These are phyloP conservation scores for Sebastes vulpes DNA, from an alignment of 2,797 vertebrate genomes.

Conservation along the genomic window DNA sequence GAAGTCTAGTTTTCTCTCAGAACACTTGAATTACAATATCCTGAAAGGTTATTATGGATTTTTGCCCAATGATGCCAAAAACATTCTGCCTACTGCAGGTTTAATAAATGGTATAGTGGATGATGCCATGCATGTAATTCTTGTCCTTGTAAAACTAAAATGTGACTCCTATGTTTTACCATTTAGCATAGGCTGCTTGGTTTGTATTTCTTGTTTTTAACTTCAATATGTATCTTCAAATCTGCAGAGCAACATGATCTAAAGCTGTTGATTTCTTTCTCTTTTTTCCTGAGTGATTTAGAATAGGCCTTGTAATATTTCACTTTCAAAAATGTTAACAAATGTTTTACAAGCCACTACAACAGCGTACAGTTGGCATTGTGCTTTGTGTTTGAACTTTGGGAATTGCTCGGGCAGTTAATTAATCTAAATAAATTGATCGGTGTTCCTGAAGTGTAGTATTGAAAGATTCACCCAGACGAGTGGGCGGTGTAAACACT, in stretches of 20 bases:
- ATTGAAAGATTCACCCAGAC: constrained; percentile 56
- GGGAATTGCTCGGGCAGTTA: constrained; percentile 17
- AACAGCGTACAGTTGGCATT: background rate
- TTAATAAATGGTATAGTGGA: too few species aligned
- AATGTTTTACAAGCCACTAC: background rate
- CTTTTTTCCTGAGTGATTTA: background rate
- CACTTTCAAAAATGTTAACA: background rate
- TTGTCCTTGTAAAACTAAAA: too few species aligned
- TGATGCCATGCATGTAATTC: background rate
- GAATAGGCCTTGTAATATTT: background rate
- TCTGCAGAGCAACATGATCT: background rate
- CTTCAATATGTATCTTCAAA: background rate
- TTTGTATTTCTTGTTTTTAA: background rate
- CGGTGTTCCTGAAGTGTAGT: constrained; percentile 47
- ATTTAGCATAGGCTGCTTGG: too few species aligned
- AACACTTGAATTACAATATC: too few species aligned
- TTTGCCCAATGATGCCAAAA: too few species aligned
- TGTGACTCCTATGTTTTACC: too few species aligned
- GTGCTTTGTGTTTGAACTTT: constrained; percentile 30
- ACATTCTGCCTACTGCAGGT: too few species aligned
- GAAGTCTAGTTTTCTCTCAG: too few species aligned
- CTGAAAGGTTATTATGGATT: too few species aligned
- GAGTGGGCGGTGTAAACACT: constrained; percentile 45
- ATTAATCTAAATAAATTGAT: constrained; percentile 64
- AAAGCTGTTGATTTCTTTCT: background rate